A percentile compares a stretch with the other conserved stretches of the same genome.
phyloP scores from a whole-genome alignment of 2,113 vertebrate species.

The Ia io region DNA sequence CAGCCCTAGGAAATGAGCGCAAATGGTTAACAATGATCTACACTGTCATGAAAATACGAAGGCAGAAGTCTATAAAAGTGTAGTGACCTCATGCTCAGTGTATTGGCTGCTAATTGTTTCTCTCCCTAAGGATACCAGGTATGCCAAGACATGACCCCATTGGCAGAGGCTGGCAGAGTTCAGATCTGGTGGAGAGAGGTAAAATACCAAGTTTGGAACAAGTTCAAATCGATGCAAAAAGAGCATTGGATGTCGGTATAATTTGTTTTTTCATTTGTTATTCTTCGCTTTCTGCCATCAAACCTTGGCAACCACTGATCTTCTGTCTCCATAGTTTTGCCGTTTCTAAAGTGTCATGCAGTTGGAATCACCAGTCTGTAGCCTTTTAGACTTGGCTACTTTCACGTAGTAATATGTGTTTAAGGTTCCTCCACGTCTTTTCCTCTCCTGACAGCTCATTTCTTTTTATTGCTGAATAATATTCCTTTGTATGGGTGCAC shows the following conservation, averaged over 20 bases:
- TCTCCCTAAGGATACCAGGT: background rate
- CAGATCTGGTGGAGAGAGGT: background rate
- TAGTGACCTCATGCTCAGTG: no score
- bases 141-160: background rate
- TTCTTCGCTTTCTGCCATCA: background rate
- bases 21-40: rapidly evolving
- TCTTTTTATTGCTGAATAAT: background rate
- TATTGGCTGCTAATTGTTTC: rapidly evolving
- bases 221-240: background rate
- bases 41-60: no score
- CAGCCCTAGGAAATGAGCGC: background rate
- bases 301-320: background rate
- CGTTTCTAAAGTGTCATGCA: background rate
- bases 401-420: background rate
- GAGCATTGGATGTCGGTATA: no score
- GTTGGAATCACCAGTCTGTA: no score
- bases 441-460: background rate
- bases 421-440: background rate
- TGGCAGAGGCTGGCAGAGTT: background rate
- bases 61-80: no score
- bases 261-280: background rate
- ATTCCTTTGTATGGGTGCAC: background rate
- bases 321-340: background rate
- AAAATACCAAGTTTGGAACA: background rate
- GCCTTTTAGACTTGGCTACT: background rate